Evolutionary conservation across 2,888 invertebrate species (phyloP), one percentile per base, ranked within the genome.

Genomic region (Eupithecia insigniata): DNA sequence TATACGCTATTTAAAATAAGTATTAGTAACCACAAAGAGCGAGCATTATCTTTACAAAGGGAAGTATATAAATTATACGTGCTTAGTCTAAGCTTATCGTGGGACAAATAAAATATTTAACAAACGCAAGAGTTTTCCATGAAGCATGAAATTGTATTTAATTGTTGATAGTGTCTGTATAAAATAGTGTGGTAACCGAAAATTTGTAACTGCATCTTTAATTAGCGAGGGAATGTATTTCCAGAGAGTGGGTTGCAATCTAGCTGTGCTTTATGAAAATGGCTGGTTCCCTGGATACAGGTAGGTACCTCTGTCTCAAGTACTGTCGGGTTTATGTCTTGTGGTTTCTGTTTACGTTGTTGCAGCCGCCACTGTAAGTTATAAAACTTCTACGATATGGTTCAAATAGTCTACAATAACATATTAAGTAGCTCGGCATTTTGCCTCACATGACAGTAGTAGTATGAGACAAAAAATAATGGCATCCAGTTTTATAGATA

Each of bases 1-100:
- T 92, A 90, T 92, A 88, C 91, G 88, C 88, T 90, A 92, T 91
- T 92, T 91, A 87, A 85, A 91, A 90, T 87, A 86, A 85, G 84
- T 89, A 92, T 91, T 89, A 91, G 87, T 88, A 77, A 91, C 87
- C 86, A 92, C 90, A 92, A 93, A 91, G 90, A 88, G 84, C 89
- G 89, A 87, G 90, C 91, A 90, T 93, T 93, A 93, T 92, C 92
- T 86, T 89, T 89, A 87, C 82, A 83, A 89, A 90, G 92, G 92
- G 92, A 93, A 92, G 89, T 90, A 89, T 88, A 90, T 92, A 91
- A 89, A 90, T 91, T 91, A 90, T 87, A 81, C 82, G 83, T 87
- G 85, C 84, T 87, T 86, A 85, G 83, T 84, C 81, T 78, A 76
- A 79, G 84, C 86, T 89, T 92, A 92, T 92, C 91, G 84, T 82